A percentile compares a stretch with the other conserved stretches of the same genome.
These are phyloP conservation scores for Mesopsocus fuscifrons DNA, from an alignment of 2,888 invertebrate genomes.

Conservation along the genomic window DNA sequence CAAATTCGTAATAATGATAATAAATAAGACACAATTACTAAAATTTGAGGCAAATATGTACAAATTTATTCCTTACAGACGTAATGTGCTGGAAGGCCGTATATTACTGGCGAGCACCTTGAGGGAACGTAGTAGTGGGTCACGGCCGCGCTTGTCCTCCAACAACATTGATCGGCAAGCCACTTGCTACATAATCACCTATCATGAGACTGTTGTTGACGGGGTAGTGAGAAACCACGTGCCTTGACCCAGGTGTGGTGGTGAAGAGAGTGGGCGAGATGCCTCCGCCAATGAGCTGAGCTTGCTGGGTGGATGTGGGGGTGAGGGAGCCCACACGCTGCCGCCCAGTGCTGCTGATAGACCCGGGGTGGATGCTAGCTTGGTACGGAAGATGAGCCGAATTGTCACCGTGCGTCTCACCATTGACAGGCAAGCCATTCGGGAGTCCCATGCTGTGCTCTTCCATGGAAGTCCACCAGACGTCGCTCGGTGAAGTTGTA, in stretches of 20 bases:
- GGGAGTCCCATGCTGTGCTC: slow-evolving; percentile 45
- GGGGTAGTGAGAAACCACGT: slow-evolving; percentile 31
- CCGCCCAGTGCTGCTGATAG: slow-evolving; percentile 40
- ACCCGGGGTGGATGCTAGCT: slow-evolving; percentile 42
- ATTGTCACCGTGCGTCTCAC: slow-evolving; percentile 20
- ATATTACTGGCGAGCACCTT: too few species aligned
- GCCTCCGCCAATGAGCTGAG: slow-evolving; percentile 46
- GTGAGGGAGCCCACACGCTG: slow-evolving; percentile 32
- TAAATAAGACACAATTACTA: too few species aligned
- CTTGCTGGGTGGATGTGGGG: slow-evolving; percentile 39
- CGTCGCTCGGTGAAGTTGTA: slow-evolving; percentile 81
- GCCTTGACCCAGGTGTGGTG: slow-evolving; percentile 20
- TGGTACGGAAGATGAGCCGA: slow-evolving; percentile 26
- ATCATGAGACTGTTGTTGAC: slow-evolving; percentile 56
- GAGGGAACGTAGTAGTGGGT: too few species aligned
- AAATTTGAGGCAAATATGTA: too few species aligned
- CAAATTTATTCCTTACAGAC: too few species aligned
- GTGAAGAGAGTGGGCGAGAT: slow-evolving; percentile 47
- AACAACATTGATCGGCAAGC: slow-evolving; percentile 25
- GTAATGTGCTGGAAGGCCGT: too few species aligned
- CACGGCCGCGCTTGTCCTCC: too few species aligned
- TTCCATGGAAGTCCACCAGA: slow-evolving; percentile 74
- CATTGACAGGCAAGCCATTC: slow-evolving; percentile 55
- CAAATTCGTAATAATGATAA: too few species aligned
- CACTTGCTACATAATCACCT: slow-evolving; percentile 48